phyloP scores from a whole-genome alignment of 2,888 invertebrate genomes.

The Phengaris alcon region DNA sequence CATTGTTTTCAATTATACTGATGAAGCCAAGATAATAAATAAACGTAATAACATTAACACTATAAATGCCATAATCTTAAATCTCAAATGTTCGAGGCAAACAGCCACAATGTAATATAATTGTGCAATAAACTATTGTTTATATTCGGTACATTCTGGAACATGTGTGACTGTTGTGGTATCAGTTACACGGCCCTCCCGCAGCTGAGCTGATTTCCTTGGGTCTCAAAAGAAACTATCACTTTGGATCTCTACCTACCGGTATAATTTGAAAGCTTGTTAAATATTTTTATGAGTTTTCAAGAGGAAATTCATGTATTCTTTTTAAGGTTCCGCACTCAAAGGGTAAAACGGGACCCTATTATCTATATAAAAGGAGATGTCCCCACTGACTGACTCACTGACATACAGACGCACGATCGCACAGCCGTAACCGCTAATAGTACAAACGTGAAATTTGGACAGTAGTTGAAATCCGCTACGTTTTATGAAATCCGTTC shows the following conservation, averaged over 20 bases:
- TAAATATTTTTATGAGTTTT: too few species aligned
- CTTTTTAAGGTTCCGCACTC: too few species aligned
- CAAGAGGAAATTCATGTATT: too few species aligned
- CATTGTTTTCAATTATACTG: background rate
- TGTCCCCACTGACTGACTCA: too few species aligned
- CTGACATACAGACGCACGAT: too few species aligned
- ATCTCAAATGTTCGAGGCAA: background rate
- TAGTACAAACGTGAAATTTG: too few species aligned
- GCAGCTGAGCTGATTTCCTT: constrained; percentile 6
- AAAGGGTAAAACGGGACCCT: too few species aligned
- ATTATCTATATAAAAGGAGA: too few species aligned
- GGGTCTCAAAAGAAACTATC: background rate
- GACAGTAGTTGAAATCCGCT: too few species aligned
- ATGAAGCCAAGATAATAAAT: background rate
- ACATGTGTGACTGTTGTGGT: background rate
- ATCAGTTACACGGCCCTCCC: constrained; percentile 18
- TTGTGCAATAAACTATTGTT: constrained; percentile 19
- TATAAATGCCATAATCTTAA: constrained; percentile 2
- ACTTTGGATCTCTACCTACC: background rate
- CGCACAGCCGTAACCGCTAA: too few species aligned
- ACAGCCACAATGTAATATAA: background rate
- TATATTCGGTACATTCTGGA: constrained; percentile 5
- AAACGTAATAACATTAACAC: background rate
- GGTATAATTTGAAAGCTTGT: too few species aligned
- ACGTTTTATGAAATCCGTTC: too few species aligned